phyloP scores from a whole-genome alignment of 2,797 vertebrate species.

The Trachops cirrhosus region DNA sequence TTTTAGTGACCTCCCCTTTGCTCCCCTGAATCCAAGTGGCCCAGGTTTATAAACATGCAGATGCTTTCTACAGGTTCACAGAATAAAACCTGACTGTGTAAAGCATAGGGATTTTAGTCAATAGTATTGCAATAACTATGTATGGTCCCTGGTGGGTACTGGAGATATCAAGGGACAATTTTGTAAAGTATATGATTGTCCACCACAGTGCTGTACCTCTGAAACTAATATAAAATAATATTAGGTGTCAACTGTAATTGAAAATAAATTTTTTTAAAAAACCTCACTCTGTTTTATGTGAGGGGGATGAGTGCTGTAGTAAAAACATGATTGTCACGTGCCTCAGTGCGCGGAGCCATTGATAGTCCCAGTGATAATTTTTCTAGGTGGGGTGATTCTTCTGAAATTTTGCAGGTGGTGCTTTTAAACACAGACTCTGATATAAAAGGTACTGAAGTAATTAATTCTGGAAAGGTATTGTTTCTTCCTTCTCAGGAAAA shows the following conservation, averaged over 20 bases:
- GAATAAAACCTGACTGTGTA: background rate
- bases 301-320: rapidly evolving
- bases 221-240: background rate
- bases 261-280: background rate
- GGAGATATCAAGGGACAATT: background rate
- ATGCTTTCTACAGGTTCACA: background rate
- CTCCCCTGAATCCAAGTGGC: background rate
- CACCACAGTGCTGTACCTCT: background rate
- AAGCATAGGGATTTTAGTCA: background rate
- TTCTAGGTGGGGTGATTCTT: background rate
- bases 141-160: background rate
- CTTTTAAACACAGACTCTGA: background rate
- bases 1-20: background rate
- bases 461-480: background rate
- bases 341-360: background rate
- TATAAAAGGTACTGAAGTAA: background rate
- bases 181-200: background rate
- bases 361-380: background rate
- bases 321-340: background rate
- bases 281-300: no score
- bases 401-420: background rate
- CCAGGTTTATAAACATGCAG: background rate
- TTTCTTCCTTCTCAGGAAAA: background rate
- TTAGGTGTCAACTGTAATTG: background rate
- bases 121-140: background rate